phyloP scores from a whole-genome alignment of 2,888 invertebrate species.

The Cheilosia pagana region DNA sequence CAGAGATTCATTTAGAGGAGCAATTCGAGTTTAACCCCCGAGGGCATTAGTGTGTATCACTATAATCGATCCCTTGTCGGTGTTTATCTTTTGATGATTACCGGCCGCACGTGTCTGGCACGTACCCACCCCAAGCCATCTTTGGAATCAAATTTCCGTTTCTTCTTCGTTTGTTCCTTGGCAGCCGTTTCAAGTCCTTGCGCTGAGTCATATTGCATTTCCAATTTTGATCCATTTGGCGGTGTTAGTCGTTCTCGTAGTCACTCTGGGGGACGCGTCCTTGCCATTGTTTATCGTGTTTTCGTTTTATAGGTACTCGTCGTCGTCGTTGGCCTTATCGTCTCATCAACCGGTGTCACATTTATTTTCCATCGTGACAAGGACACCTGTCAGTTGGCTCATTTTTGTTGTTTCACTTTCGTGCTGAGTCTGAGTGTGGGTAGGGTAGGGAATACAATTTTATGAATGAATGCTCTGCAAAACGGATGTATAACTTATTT shows the following conservation, averaged over 20 bases:
- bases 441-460: constrained; percentile 40
- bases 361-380: constrained; percentile 71
- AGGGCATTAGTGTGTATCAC: constrained; percentile 41
- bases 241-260: constrained; percentile 13
- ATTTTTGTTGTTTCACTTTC: constrained; percentile 25
- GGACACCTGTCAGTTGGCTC: constrained; percentile 68
- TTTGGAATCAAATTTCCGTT: constrained; percentile 58
- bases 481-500: constrained; percentile 66
- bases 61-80: constrained; percentile 67
- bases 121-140: constrained; percentile 29
- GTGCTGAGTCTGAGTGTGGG: background rate
- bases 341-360: constrained; percentile 72
- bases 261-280: constrained; percentile 28
- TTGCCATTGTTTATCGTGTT: constrained; percentile 33
- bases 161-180: constrained; percentile 27
- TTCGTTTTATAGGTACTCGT: constrained; percentile 1
- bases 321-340: constrained; percentile 66
- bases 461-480: constrained; percentile 67
- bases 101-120: constrained; percentile 60
- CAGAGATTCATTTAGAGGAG: background rate
- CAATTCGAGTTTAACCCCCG: constrained; percentile 36
- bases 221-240: constrained; percentile 65
- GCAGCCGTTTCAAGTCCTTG: constrained; percentile 40
- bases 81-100: constrained; percentile 71
- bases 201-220: constrained; percentile 70